Evolutionary conservation across 2,888 invertebrate genomes (phyloP).

Genomic region (Lucinisca nassula): DNA sequence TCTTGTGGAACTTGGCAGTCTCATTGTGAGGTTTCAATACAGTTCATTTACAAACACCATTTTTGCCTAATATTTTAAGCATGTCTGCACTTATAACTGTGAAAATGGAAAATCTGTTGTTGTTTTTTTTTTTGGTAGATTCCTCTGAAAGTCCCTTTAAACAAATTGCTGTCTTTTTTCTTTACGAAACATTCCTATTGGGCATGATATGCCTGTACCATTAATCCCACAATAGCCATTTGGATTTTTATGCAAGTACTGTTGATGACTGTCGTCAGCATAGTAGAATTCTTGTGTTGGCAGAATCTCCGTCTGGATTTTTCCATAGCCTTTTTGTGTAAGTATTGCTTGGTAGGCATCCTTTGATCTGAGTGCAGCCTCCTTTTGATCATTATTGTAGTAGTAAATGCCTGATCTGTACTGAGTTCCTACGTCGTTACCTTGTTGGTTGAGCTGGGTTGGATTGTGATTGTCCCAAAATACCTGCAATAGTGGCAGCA

Average conservation of each 20-base stretch:
- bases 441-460: constrained; percentile 86
- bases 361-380: constrained; percentile 75
- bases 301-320: constrained; percentile 86
- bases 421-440: constrained; percentile 86
- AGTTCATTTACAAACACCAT: too few relatives aligned
- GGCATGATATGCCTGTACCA: constrained; percentile 86
- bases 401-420: constrained; percentile 86
- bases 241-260: constrained; percentile 87
- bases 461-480: constrained; percentile 88
- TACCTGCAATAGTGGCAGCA: constrained; percentile 65
- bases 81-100: too few relatives aligned
- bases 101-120: too few relatives aligned
- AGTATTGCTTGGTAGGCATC: constrained; percentile 81
- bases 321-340: constrained; percentile 75
- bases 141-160: too few relatives aligned
- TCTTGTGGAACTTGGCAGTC: too few relatives aligned
- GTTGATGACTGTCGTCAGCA: constrained; percentile 88
- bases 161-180: too few relatives aligned
- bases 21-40: too few relatives aligned
- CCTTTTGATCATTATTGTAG: constrained; percentile 80
- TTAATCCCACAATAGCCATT: constrained; percentile 86
- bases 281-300: constrained; percentile 85
- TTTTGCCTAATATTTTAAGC: too few relatives aligned
- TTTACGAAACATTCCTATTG: constrained; percentile 69
- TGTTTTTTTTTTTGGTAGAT: too few relatives aligned